Evolutionary conservation across 2,797 vertebrate species (phyloP), one percentile per base, ranked within the genome.

Genomic region (Molossus molossus): DNA sequence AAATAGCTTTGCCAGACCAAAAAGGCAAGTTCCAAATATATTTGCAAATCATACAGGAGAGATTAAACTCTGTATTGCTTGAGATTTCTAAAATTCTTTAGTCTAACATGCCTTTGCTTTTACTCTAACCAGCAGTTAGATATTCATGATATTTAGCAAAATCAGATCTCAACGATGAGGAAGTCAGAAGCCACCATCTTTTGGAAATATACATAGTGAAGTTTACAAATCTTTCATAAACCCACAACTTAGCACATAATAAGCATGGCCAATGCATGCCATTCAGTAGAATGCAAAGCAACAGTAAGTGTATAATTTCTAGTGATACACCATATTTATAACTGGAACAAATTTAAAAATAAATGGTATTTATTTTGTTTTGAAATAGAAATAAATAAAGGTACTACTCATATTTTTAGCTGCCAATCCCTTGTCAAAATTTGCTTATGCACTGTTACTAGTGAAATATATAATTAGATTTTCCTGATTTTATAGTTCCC

Each of bases 401-500:
- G 4, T 15, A 11, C 15, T 81, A 53, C 33, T 69, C 69, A 67
- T 1, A 79, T 1, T 17, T 91, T 84, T 82, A 80, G 23, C 48
- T 85, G 58, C 7, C 29, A 94, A 79, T 37, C 4, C 1, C 29
- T 90, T 91, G 64, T 81, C n/a, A 79, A 65, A 70, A 6, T 92
- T 76, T 89, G 17, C 21, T 88, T 91, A 58, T 5, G 18, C 40
- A 73, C 50, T 80, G 6, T 76, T 77, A 91, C 33, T 76, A 91
- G 12, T 62, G 9, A 95, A 64, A 57, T 91, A n/a, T 67, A 64
- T 53, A 69, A 64, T 87, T 88, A 89, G 9, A 79, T 84, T 81
- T 96, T 29, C 91, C 27, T 64, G 14, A 94, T 55, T 81, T 84
- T 73, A 88, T 15, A 94, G 33, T 60, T 82, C 5, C 77, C 25